Conservation (phyloP, 2,797 vertebrate species). For the Pogonophryne albipinna region DNA sequence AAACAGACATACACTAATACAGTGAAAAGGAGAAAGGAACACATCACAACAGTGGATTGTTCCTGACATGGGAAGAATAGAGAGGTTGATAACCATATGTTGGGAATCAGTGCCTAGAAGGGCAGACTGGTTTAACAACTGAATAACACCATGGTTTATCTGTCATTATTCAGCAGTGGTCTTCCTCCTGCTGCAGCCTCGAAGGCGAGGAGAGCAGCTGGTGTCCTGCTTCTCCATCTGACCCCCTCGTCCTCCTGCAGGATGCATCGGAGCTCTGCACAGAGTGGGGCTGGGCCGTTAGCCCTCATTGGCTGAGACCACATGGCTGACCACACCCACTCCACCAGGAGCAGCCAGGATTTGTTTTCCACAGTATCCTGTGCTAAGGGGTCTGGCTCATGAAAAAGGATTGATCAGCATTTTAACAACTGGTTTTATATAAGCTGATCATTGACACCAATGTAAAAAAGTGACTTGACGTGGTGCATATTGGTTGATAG, state of each 20-base stretch:
- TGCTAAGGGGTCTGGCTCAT: slow-evolving; percentile 23
- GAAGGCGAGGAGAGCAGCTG: slow-evolving; percentile 73
- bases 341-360: slow-evolving; percentile 20
- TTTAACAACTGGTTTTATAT: background rate
- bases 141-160: slow-evolving; percentile 26
- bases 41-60: slow-evolving; percentile 11
- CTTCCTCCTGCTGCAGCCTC: slow-evolving; percentile 28
- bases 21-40: slow-evolving; percentile 6
- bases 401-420: slow-evolving; percentile 13
- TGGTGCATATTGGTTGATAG: background rate
- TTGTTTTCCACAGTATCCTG: slow-evolving; percentile 34
- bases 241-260: slow-evolving; percentile 59
- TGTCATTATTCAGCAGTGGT: slow-evolving; percentile 23
- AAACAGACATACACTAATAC: slow-evolving; percentile 10
- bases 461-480: background rate
- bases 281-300: slow-evolving; percentile 40
- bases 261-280: slow-evolving; percentile 33
- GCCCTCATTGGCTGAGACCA: slow-evolving; percentile 49
- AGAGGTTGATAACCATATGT: slow-evolving; percentile 2
- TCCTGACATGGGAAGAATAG: slow-evolving; percentile 12
- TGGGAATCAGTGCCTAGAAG: background rate
- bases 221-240: slow-evolving; percentile 76
- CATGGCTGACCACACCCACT: slow-evolving; percentile 64
- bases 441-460: background rate
- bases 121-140: background rate